Conservation (phyloP, 1,140 invertebrate genomes). For the Drosophila pandora region DNA sequence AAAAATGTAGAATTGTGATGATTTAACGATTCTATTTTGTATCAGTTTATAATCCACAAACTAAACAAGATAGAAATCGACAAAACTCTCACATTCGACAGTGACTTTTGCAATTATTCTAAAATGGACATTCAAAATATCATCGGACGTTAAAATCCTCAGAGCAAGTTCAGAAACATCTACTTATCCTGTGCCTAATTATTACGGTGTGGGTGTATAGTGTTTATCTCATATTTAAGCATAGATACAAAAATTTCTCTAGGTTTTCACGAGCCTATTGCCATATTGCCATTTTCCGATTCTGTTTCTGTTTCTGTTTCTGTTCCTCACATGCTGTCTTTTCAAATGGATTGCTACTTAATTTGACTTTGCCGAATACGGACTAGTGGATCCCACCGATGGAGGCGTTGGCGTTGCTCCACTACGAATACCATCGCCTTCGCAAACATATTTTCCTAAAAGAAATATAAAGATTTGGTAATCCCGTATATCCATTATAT, state of each 20-base stretch:
- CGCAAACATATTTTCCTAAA: slow-evolving; percentile 93
- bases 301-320: slow-evolving; percentile 16
- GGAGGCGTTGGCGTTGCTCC: slow-evolving; percentile 81
- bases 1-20: not conserved
- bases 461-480: not conserved
- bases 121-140: not conserved
- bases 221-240: slow-evolving; percentile 37
- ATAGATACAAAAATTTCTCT: slow-evolving; percentile 68
- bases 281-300: slow-evolving; percentile 57
- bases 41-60: not conserved
- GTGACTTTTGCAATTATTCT: not conserved
- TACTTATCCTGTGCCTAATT: slow-evolving; percentile 44
- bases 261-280: slow-evolving; percentile 70
- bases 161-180: slow-evolving; percentile 37
- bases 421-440: slow-evolving; percentile 87
- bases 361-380: slow-evolving; percentile 83
- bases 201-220: slow-evolving; percentile 9
- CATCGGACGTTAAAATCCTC: slow-evolving; percentile 55
- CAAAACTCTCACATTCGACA: not conserved
- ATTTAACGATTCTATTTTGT: not conserved
- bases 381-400: slow-evolving; percentile 84
- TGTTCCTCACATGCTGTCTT: slow-evolving; percentile 5
- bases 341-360: slow-evolving; percentile 40
- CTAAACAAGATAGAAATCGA: not conserved
- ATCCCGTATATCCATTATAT: not conserved